Conservation (phyloP, 2,797 vertebrate genomes). For the Cyclopterus lumpus region DNA sequence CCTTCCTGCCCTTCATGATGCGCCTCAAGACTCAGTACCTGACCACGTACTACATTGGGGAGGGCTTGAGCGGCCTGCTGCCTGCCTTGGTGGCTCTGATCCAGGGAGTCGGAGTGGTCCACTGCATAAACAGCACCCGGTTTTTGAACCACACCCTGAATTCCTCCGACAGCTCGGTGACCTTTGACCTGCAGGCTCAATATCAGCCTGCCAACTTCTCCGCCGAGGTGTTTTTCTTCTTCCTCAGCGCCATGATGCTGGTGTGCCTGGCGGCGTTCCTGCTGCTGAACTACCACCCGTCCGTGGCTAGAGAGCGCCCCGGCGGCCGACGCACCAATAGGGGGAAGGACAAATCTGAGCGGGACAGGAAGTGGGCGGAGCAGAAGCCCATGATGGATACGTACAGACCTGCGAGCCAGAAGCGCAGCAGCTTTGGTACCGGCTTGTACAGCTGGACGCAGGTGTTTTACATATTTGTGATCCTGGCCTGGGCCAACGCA, state of each 20-base stretch:
- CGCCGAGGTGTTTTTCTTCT: slow-evolving; percentile 84
- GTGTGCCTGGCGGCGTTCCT: slow-evolving; percentile 82
- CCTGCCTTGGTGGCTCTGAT: slow-evolving; percentile 82
- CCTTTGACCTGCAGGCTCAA: slow-evolving; percentile 59
- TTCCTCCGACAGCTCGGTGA: neutral
- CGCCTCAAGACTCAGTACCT: slow-evolving; percentile 82
- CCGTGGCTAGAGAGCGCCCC: slow-evolving; percentile 67
- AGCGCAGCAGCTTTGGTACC: slow-evolving; percentile 64
- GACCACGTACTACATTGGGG: slow-evolving; percentile 86
- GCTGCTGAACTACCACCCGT: slow-evolving; percentile 83
- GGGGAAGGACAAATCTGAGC: slow-evolving; percentile 19
- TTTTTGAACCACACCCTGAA: slow-evolving; percentile 44
- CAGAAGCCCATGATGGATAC: slow-evolving; percentile 78
- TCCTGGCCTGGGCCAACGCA: slow-evolving; percentile 82
- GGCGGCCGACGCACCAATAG: slow-evolving; percentile 41
- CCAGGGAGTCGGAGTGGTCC: slow-evolving; percentile 84
- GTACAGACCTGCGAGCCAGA: slow-evolving; percentile 19
- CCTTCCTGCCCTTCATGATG: slow-evolving; percentile 90
- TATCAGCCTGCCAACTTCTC: slow-evolving; percentile 86
- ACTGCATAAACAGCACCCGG: slow-evolving; percentile 75
- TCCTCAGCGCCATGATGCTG: slow-evolving; percentile 86
- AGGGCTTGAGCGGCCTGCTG: slow-evolving; percentile 84
- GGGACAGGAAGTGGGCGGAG: slow-evolving; percentile 47
- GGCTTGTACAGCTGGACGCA: slow-evolving; percentile 75
- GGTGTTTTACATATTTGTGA: slow-evolving; percentile 81